Percentiles rank a stretch among this genome's conserved stretches.
Conservation (phyloP, 35 echinoderm and acorn worm genomes). For the Apostichopus japonicus region DNA sequence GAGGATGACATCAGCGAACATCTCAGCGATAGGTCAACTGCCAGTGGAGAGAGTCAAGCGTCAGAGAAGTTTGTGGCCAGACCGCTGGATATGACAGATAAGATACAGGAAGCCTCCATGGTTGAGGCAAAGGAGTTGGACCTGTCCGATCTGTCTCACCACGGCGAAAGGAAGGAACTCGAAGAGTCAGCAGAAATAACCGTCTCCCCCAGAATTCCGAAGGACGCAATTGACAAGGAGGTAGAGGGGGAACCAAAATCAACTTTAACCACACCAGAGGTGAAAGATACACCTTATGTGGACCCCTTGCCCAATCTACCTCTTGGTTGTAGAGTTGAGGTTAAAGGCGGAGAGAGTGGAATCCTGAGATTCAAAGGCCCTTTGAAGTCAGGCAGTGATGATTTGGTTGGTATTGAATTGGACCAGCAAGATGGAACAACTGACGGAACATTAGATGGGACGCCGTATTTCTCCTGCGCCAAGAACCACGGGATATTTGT, state of each 20-base stretch:
- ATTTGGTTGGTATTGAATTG: slow-evolving; percentile 86
- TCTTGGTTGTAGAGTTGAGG: slow-evolving; percentile 67
- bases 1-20: slow-evolving; percentile 99
- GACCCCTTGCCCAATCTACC: slow-evolving; percentile 51
- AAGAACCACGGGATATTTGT: slow-evolving; percentile 82
- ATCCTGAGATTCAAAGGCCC: slow-evolving; percentile 79
- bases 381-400: slow-evolving; percentile 59
- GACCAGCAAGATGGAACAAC: slow-evolving; percentile 77
- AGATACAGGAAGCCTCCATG: slow-evolving; percentile 13
- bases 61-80: slow-evolving; percentile 64
- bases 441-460: slow-evolving; percentile 66
- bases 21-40: slow-evolving; percentile 76
- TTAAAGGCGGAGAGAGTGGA: slow-evolving; percentile 67
- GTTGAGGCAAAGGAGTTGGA: background rate
- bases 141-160: slow-evolving; percentile 11
- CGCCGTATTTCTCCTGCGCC: slow-evolving; percentile 70
- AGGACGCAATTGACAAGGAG: slow-evolving; percentile 4
- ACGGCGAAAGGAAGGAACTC: background rate
- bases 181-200: background rate
- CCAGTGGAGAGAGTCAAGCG: slow-evolving; percentile 53
- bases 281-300: slow-evolving; percentile 43
- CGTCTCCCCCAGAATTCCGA: background rate
- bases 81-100: slow-evolving; percentile 25
- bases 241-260: slow-evolving; percentile 32
- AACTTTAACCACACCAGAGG: slow-evolving; percentile 22